Evolutionary conservation across 2,888 invertebrate genomes (phyloP), one percentile per base, ranked within the genome.

Genomic region (Lottia scabra): DNA sequence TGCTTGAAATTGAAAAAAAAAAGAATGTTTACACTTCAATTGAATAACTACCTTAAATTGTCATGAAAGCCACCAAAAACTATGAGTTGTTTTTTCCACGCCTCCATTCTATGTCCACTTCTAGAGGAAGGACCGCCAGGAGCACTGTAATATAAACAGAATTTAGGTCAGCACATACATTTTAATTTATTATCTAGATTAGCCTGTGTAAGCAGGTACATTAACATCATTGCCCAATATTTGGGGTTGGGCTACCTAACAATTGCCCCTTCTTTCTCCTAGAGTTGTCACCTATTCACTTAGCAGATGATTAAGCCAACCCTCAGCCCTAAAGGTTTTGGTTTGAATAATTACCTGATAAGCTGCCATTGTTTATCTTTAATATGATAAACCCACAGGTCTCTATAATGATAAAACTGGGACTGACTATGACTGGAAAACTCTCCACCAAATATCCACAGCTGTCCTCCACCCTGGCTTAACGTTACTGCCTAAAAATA

Each of bases 11-110:
- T n/a, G n/a, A n/a, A n/a, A n/a, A n/a, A n/a, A n/a, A n/a, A n/a
- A n/a, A n/a, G n/a, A n/a, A n/a, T n/a, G n/a, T n/a, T n/a, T n/a
- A n/a, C n/a, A n/a, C n/a, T n/a, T n/a, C n/a, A n/a, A n/a, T n/a
- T 8, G 38, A 38, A 38, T 38, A 26, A 66, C 12, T 78, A 88
- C 87, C 86, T 85, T 64, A 80, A 77, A 73, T 96, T 97, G 90
- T 98, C 97, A 85, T 95, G 93, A 89, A 96, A 98, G 0, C 98
- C 98, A 0, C 97, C 97, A 91, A 97, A 97, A 6, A 97, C 91
- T 76, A 96, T 91, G 1, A 98, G 89, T 82, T 93, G 93, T 80
- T 95, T 95, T 79, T 95, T 95, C 0, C 93, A 83, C 1, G 92
- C 92, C 1, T 93, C 93, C 97, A 98, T 98, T 74, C 97, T 92